These are phyloP conservation scores for Drosophila birchii DNA, from an alignment of 2,888 invertebrate species.

Conservation along the genomic window DNA sequence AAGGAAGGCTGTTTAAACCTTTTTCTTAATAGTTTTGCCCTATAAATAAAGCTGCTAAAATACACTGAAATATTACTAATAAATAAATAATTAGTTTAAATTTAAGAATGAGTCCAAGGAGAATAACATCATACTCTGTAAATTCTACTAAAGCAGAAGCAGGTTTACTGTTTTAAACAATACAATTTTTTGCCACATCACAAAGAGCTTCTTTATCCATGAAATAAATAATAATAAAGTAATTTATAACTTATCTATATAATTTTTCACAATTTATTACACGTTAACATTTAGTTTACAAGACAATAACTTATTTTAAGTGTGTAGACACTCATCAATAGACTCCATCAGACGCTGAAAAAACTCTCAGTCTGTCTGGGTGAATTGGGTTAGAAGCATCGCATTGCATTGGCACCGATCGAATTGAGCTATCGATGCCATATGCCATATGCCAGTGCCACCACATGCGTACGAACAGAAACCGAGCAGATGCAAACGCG, in stretches of 20 bases:
- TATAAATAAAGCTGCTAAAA: neutral
- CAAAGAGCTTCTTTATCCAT: no score
- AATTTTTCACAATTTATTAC: no score
- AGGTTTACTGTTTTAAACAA: no score
- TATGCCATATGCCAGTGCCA: slow-evolving; percentile 12
- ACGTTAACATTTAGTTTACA: no score
- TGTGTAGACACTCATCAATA: slow-evolving; percentile 6
- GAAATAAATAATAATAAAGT: no score
- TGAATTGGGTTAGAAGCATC: slow-evolving; percentile 74
- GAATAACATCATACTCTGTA: no score
- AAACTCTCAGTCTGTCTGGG: slow-evolving; percentile 49
- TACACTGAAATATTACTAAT: neutral
- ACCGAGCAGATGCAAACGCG: slow-evolving; percentile 55
- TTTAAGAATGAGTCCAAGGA: no score
- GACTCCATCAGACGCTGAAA: slow-evolving; percentile 18
- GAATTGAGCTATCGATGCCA: slow-evolving; percentile 63
- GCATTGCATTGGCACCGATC: slow-evolving; percentile 64
- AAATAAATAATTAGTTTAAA: no score
- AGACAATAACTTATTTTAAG: neutral
- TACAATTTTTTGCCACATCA: no score
- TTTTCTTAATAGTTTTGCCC: slow-evolving; percentile 28
- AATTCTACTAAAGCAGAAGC: no score
- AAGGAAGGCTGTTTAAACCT: slow-evolving; percentile 21
- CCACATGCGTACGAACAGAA: slow-evolving; percentile 32
- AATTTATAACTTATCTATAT: no score